Evolutionary conservation across 2,797 vertebrate species (phyloP).

Genomic region (Brachymystax lenok): DNA sequence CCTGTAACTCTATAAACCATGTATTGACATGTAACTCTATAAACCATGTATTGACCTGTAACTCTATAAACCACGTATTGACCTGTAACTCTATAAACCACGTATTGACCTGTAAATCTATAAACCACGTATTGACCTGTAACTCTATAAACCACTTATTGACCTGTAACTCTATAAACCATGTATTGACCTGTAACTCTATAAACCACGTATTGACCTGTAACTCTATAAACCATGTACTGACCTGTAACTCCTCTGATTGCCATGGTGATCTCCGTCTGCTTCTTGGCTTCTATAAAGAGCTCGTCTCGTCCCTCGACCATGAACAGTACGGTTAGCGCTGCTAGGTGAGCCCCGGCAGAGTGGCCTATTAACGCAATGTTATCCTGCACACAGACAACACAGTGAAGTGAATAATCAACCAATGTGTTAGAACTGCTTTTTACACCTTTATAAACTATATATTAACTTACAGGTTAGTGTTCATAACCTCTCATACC

Average conservation of each 20-base stretch:
- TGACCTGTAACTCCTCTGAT: conserved; percentile 76
- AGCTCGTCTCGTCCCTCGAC: conserved; percentile 67
- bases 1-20: not conserved
- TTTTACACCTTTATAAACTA: not conserved
- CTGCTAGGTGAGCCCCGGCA: conserved; percentile 76
- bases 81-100: too few relatives aligned
- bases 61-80: too few relatives aligned
- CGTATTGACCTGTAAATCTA: too few relatives aligned
- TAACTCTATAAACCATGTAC: not conserved
- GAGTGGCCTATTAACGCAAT: conserved; percentile 78
- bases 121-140: too few relatives aligned
- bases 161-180: too few relatives aligned
- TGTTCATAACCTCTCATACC: too few relatives aligned
- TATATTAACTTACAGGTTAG: not conserved
- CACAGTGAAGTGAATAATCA: not conserved
- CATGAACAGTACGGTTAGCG: conserved; percentile 72
- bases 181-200: not conserved
- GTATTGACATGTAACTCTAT: too few relatives aligned
- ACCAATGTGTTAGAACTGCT: not conserved
- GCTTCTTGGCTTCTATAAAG: conserved; percentile 63
- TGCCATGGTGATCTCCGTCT: conserved; percentile 50
- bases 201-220: not conserved
- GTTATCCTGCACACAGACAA: conserved; percentile 61
- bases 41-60: too few relatives aligned
- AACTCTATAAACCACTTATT: too few relatives aligned